phyloP scores from a whole-genome alignment of 2,888 invertebrate genomes.

The Ennomos fuscantarius region DNA sequence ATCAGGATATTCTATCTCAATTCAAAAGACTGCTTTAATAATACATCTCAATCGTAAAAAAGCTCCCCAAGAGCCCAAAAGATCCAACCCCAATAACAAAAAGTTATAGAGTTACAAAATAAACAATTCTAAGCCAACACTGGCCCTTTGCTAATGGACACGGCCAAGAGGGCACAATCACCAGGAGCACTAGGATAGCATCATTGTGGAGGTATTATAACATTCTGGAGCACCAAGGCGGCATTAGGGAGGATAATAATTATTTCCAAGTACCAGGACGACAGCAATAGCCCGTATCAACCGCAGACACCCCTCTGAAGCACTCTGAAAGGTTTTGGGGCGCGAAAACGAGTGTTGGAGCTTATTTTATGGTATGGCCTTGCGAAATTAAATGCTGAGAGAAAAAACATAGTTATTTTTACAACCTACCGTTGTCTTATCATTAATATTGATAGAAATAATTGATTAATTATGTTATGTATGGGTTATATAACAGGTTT shows the following conservation, averaged over 20 bases:
- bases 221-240: too few relatives aligned
- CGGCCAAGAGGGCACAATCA: background rate
- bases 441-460: too few relatives aligned
- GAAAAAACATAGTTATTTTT: too few relatives aligned
- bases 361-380: slow-evolving; percentile 12
- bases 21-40: too few relatives aligned
- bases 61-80: background rate
- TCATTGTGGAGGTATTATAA: background rate
- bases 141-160: slow-evolving; percentile 3
- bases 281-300: slow-evolving; percentile 21
- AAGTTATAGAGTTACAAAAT: slow-evolving; percentile 1
- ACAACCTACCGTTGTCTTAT: too few relatives aligned
- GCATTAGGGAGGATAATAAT: slow-evolving; percentile 5
- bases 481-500: too few relatives aligned
- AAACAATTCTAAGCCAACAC: slow-evolving; percentile 1
- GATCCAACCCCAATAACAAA: background rate
- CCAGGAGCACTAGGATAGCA: background rate
- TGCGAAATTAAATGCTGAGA: background rate
- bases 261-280: slow-evolving; percentile 10
- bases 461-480: too few relatives aligned
- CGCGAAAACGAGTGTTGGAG: slow-evolving; percentile 7
- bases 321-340: slow-evolving; percentile 1
- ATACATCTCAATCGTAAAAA: too few relatives aligned
- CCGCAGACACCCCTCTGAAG: slow-evolving; percentile 9
- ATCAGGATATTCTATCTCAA: too few relatives aligned